Base-by-base conservation (phyloP, 2,113 vertebrate genomes). In the Daubentonia madagascariensis region DNA sequence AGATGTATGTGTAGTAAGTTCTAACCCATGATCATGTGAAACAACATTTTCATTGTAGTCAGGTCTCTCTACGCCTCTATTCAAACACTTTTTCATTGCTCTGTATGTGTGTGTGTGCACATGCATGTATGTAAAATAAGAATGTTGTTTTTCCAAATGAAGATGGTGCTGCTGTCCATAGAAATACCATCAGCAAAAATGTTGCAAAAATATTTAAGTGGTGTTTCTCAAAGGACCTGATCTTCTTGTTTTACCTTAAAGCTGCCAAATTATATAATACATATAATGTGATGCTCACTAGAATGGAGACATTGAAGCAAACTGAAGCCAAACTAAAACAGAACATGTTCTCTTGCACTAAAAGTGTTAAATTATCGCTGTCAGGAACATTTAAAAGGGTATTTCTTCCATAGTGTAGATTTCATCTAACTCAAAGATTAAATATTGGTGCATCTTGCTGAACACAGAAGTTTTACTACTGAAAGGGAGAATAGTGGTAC, bases 321-420 rank as follows among this genome's bases (percentile, higher is more conserved):
- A 96, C n/a, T 32, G 6, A 78, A 94, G 86, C 37, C 43, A 85
- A 75, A 80, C 43, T 70, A 93, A 79, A 96, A 94, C 25, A 97
- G n/a, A 97, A 63, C 7, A 40, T 57, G 3, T 1, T 95, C 14
- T 59, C 28, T 65, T 87, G 20, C 20, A 59, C 32, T 87, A 76
- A 90, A 85, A 22, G 14, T 81, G 8, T 63, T 54, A 63, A 80
- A 94, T 80, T 76, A 96, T 85, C 16, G 37, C 32, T 86, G 8
- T 93, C 35, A 87, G 20, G 4, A 93, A 89, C 17, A 78, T 83
- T 85, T 85, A 83, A 65, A 65, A 65, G 85, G 61, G 3, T 37
- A 92, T 90, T 65, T 81, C 30, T 63, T 75, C 40, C 20, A 78
- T 32, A 57, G 3, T 32, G 1, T 35, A 83, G 37, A 12, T 84